Base-by-base conservation (phyloP, 1,140 invertebrate species). In the Pachyrhynchus sulphureomaculatus region DNA sequence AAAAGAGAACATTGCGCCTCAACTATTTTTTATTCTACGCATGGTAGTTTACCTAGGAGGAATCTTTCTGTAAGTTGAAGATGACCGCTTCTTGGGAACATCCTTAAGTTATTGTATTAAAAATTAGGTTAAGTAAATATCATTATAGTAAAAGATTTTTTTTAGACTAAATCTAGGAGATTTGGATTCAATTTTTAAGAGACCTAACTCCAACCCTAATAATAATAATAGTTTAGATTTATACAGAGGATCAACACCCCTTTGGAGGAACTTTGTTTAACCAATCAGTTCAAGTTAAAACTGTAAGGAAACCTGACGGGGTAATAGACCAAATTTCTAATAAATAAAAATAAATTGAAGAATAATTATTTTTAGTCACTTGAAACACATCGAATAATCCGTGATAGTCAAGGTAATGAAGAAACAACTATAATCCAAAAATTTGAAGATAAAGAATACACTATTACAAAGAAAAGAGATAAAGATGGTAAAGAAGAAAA, bases 351-450 rank as follows among this genome's bases (percentile, higher is more conserved):
- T 32, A 23, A 32, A 44, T 44, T 9, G 6, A 21, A 21, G 10
- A 34, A 21, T 32, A 26, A 55, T 52, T 42, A 29, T 37, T 66
- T 70, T 68, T 58, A 78, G 76, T 75, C 73, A 12, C 64, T 77
- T 39, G 79, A 82, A 68, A 72, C 78, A 65, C 73, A 75, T 21
- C 70, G 69, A 64, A 76, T 76, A 17, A 68, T 81, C 8, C 76
- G 58, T 65, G 81, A 83, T 62, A 79, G 70, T 48, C 65, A 79
- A 48, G 81, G 82, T 18, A 82, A 79, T 64, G 71, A 80, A 51
- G 77, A 82, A 67, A 79, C 74, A 2, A 80, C 72, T 17, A 64
- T 82, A 4, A 80, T 76, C 36, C 70, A 70, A 36, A 69, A 77
- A 72, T 69, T 75, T 24, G 78, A 74, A 5, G 77, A 80, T 55